Evolutionary conservation across 1,140 invertebrate species (phyloP), one percentile per base, ranked within the genome.

Genomic region (Tetranychus cinnabarinus): DNA sequence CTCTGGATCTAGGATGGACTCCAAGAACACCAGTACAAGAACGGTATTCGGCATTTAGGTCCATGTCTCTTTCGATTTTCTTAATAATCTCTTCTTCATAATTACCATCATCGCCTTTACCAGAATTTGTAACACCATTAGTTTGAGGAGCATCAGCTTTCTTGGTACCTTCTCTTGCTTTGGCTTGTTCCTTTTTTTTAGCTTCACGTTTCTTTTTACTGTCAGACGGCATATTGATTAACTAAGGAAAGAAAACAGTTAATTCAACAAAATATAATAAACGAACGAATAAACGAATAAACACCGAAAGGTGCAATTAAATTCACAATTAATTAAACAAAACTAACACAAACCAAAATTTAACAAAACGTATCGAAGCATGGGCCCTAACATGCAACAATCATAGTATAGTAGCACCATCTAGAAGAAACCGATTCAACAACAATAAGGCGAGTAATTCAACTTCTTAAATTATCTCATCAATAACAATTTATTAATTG

Each of bases 161-260:
- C 23, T 64, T 64, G 13, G 62, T 64, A 36, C 13, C 36, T 42
- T 67, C 65, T 15, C 84, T 78, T 58, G 80, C 79, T 71, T 88
- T 89, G 33, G 86, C 85, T 36, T 87, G 86, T 68, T 93, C 89
- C 72, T 97, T 97, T 75, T 97, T 98, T 73, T 92, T 90, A 68
- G 88, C 85, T 72, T 90, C 88, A 71, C 91, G 82, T 68, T 89
- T 88, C 78, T 97, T 97, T 74, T 97, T 97, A 2, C 91, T 82
- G 73, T 96, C 90, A 66, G 90, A 96, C 67, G 91, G 90, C 91
- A 97, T 96, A 59, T 50, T 69, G n/a, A 33, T 12, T n/a, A 52
- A 52, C 7, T 6, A 52, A 23, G 23, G 39, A 42, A 10, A 42
- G 10, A 42, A 5, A 42, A 42, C 39, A 42, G 10, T 42, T 42